These are phyloP conservation scores for Synergus laeviventris DNA, from an alignment of 2,888 invertebrate species.

Conservation along the genomic window DNA sequence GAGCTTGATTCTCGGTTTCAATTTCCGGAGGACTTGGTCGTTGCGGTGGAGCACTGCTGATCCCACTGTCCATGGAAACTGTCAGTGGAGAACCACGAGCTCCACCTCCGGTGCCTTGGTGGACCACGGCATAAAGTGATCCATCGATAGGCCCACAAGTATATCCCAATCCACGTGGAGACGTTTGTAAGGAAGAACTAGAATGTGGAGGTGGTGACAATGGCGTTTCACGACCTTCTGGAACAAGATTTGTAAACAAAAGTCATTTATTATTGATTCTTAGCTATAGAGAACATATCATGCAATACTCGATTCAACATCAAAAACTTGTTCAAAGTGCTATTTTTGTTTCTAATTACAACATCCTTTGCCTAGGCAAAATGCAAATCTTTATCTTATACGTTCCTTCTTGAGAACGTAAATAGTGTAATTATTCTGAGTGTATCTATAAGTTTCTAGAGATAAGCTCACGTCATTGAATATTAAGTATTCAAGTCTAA, in stretches of 20 bases:
- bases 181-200: constrained; percentile 77
- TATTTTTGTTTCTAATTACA: not conserved
- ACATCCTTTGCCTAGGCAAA: not conserved
- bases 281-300: too few species aligned
- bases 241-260: constrained; percentile 57
- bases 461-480: constrained; percentile 27
- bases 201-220: constrained; percentile 73
- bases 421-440: constrained; percentile 1
- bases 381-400: not conserved
- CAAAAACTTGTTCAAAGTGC: not conserved
- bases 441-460: not conserved
- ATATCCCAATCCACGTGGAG: constrained; percentile 78
- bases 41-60: constrained; percentile 81
- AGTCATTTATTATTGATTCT: not conserved
- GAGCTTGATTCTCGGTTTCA: constrained; percentile 75
- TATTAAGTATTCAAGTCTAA: constrained; percentile 20
- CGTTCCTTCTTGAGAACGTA: not conserved
- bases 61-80: constrained; percentile 94
- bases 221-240: constrained; percentile 80
- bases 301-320: not conserved
- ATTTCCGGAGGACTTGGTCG: constrained; percentile 72
- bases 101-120: constrained; percentile 73
- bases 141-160: constrained; percentile 93
- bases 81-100: constrained; percentile 85
- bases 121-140: constrained; percentile 86